phyloP scores from a whole-genome alignment of 1,140 invertebrate genomes.

The Ceratosolen fusciceps region DNA sequence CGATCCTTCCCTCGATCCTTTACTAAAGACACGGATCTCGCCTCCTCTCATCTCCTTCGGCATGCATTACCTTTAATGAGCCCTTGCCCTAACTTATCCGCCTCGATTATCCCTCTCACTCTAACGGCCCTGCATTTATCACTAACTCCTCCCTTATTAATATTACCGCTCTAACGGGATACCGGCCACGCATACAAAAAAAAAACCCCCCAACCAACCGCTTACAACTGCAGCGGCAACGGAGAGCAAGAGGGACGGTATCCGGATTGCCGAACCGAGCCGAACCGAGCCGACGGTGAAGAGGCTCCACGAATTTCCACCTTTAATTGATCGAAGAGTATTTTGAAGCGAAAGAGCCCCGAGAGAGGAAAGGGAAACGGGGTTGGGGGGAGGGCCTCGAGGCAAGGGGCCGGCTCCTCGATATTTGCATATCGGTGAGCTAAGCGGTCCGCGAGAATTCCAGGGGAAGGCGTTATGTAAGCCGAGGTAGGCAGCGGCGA shows the following conservation, averaged over 20 bases:
- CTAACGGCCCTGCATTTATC: conserved; percentile 2
- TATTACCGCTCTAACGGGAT: neutral
- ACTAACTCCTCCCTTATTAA: neutral
- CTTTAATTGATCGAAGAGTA: neutral
- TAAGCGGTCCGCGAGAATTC: conserved; percentile 11
- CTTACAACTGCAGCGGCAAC: too few relatives aligned
- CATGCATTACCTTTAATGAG: conserved; percentile 24
- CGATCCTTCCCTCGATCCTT: too few relatives aligned
- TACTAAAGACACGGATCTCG: conserved; percentile 22
- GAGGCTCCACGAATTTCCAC: too few relatives aligned
- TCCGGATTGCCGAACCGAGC: too few relatives aligned
- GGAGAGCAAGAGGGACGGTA: too few relatives aligned
- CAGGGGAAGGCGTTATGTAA: neutral
- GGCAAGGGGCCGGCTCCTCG: neutral
- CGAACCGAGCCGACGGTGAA: too few relatives aligned
- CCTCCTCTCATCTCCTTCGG: neutral
- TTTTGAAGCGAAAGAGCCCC: too few relatives aligned
- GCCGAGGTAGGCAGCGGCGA: too few relatives aligned
- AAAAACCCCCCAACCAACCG: neutral
- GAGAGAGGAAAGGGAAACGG: too few relatives aligned
- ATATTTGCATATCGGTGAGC: neutral
- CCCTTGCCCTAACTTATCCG: neutral
- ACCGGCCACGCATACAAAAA: neutral
- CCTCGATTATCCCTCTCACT: neutral
- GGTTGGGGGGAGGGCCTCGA: neutral